Evolutionary conservation across 1,140 invertebrate genomes (phyloP), one percentile per base, ranked within the genome.

Genomic region (Sarcophaga bullata): DNA sequence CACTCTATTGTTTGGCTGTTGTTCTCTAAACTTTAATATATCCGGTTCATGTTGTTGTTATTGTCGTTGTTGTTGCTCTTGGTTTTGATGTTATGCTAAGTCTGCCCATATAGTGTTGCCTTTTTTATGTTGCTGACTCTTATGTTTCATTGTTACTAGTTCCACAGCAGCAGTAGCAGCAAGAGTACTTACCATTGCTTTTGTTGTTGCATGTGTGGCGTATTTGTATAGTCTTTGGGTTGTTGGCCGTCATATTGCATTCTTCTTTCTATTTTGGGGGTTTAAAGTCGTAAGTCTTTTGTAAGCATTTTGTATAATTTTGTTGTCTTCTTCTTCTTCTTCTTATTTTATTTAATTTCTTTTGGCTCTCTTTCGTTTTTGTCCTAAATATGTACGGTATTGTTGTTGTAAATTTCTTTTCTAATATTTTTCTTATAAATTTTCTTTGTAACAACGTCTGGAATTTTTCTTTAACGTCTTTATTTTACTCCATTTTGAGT

Each of bases 211-310:
- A 37, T 37, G 25, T 58, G 13, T 7, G 4, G 15, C n/a, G 54
- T n/a, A 15, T 15, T 58, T 15, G 13, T 58, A n/a, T n/a, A 58
- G 54, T n/a, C 54, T 78, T 76, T 78, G 13, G 75, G 75, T 78
- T 52, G 75, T 78, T 78, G 75, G 75, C 48, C 75, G 48, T 78
- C 75, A 78, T 78, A 78, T 78, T 78, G 75, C 75, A 78, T 78
- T n/a, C 75, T 78, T 17, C 10, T n/a, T 1, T 49, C 10, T 17
- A 25, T 25, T 3, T 78, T 37, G 1, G 25, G 25, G 25, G 25
- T 37, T 37, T 37, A 37, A 2, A 37, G 25, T 37, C 25, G 25
- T 37, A 37, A 37, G 25, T 37, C 25, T 37, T 37, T 37, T 37
- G 25, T 37, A 37, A 37, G 25, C 25, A 37, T 37, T 37, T 37